Evolutionary conservation across 1,140 invertebrate species (phyloP).

Genomic region (Sarcophaga peregrina): DNA sequence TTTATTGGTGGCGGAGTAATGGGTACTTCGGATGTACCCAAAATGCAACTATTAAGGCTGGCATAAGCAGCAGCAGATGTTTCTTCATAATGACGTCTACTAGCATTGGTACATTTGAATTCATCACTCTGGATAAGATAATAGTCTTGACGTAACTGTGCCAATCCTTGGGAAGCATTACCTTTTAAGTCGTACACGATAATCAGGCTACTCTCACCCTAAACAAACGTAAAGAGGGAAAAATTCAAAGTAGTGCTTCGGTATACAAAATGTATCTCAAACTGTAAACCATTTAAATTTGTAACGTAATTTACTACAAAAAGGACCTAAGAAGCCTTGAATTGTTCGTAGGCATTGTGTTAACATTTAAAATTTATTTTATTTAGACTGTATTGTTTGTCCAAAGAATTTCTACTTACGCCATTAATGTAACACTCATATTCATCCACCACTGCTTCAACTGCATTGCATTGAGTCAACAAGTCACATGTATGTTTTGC

Average conservation of each 20-base stretch:
- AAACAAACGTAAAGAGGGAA: background rate
- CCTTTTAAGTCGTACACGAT: slow-evolving; percentile 8
- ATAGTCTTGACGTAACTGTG: background rate
- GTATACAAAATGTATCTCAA: too few species aligned
- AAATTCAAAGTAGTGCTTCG: too few species aligned
- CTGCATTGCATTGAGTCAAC: background rate
- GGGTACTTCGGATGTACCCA: slow-evolving; percentile 4
- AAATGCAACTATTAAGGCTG: slow-evolving; percentile 18
- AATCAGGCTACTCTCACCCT: background rate
- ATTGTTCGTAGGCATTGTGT: background rate
- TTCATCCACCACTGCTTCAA: background rate
- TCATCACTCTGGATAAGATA: background rate
- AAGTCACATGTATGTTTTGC: background rate
- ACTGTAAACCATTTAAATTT: too few species aligned
- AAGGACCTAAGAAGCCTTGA: background rate
- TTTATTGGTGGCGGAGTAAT: background rate
- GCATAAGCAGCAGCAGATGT: slow-evolving; percentile 9
- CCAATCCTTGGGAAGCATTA: slow-evolving; percentile 2
- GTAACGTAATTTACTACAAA: too few species aligned
- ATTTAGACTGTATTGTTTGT: too few species aligned
- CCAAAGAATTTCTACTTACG: too few species aligned
- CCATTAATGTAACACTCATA: slow-evolving; percentile 19
- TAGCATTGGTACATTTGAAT: background rate
- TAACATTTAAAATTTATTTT: too few species aligned
- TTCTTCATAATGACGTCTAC: slow-evolving; percentile 19